phyloP scores from a whole-genome alignment of 2,113 vertebrate species.

The Bos javanicus region DNA sequence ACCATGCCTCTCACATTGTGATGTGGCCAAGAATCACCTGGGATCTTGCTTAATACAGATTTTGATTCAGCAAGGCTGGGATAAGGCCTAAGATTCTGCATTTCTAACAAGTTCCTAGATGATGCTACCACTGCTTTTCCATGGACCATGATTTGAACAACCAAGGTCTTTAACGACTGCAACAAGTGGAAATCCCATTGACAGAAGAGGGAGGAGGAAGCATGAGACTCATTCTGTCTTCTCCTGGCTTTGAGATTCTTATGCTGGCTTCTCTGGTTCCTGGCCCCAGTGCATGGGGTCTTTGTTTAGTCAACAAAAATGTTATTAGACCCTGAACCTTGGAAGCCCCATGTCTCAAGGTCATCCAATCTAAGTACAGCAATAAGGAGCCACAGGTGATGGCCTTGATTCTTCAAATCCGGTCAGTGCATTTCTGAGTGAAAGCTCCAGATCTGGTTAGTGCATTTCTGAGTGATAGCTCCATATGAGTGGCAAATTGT shows the following conservation, averaged over 20 bases:
- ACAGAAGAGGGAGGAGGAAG: not conserved
- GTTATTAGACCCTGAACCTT: not conserved
- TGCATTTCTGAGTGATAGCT: conserved; percentile 38
- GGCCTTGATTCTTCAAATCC: not conserved
- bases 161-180: not conserved
- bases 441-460: not conserved
- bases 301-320: not conserved
- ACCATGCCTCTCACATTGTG: not conserved
- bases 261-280: not conserved
- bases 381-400: not conserved
- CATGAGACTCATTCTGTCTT: not conserved
- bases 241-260: not conserved
- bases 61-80: not conserved
- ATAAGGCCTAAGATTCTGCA: not conserved
- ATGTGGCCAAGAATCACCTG: not conserved
- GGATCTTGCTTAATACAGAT: not conserved
- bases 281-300: not conserved
- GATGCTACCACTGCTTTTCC: no score
- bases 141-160: not conserved
- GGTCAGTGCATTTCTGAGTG: conserved; percentile 13
- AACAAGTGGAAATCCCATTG: not conserved
- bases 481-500: conserved; percentile 20
- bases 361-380: not conserved
- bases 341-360: not conserved
- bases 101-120: not conserved